Percentiles rank a stretch among this genome's conserved stretches.
phyloP scores from a whole-genome alignment of 2,113 vertebrate species.

The Piliocolobus tephrosceles region DNA sequence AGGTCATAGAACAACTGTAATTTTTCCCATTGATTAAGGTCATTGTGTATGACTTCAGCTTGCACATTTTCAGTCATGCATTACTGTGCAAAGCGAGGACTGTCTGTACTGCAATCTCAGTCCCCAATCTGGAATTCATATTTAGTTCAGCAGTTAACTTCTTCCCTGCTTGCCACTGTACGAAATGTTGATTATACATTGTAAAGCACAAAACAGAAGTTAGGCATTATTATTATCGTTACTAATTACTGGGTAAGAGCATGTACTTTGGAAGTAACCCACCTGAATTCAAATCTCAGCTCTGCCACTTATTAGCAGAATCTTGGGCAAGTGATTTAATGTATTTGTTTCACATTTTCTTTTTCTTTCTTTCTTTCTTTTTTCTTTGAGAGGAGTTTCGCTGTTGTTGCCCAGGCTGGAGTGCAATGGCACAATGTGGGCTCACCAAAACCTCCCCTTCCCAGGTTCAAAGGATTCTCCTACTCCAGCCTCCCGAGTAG shows the following conservation, averaged over 20 bases:
- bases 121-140: neutral
- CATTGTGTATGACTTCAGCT: neutral
- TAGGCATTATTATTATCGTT: neutral
- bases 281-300: neutral
- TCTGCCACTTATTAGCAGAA: neutral
- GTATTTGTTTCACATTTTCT: neutral
- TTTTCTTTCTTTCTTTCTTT: neutral
- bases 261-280: neutral
- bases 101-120: neutral
- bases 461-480: too few species aligned
- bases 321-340: neutral
- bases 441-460: too few species aligned
- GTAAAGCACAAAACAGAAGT: neutral
- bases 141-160: neutral
- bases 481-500: too few species aligned
- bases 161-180: neutral
- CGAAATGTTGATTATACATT: neutral
- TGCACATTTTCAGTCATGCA: neutral
- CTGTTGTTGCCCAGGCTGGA: too few species aligned
- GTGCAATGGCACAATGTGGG: too few species aligned
- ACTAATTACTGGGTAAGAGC: neutral
- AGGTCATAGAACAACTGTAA: neutral
- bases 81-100: neutral
- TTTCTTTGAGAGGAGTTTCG: too few species aligned
- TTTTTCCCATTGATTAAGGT: neutral